Conservation (phyloP, 37 sponge, comb jelly and placozoan genomes). For the Aplysina aerophoba region DNA sequence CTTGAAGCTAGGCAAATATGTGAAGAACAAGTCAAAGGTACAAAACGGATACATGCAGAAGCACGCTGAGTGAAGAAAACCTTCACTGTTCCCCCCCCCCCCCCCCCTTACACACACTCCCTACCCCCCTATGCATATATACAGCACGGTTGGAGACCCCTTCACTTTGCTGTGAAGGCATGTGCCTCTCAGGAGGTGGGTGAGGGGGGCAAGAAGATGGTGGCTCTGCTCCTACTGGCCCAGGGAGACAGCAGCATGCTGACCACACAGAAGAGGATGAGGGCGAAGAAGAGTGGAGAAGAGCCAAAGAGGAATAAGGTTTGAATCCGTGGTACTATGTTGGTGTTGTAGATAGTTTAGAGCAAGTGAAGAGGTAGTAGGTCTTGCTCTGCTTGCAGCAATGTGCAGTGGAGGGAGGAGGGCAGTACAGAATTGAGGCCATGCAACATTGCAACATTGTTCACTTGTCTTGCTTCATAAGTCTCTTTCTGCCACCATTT, state of each 20-base stretch:
- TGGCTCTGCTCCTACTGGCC: conserved; percentile 11
- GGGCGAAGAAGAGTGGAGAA: not conserved
- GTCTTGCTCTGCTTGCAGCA: too few species aligned
- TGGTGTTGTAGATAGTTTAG: too few species aligned
- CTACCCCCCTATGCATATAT: not conserved
- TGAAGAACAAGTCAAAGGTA: conserved; percentile 14
- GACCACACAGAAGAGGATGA: not conserved
- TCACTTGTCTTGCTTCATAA: not conserved
- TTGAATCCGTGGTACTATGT: too few species aligned
- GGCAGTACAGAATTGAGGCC: too few species aligned
- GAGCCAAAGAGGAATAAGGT: not conserved
- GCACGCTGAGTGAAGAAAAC: too few species aligned
- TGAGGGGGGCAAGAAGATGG: conserved; percentile 2
- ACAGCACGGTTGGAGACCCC: conserved; percentile 22
- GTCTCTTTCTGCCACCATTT: not conserved
- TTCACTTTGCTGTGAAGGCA: conserved; percentile 3
- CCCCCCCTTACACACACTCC: not conserved
- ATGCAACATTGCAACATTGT: too few species aligned
- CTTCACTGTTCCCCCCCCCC: not conserved
- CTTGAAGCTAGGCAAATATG: not conserved
- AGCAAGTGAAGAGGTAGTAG: too few species aligned
- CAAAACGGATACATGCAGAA: not conserved
- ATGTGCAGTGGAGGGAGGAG: too few species aligned
- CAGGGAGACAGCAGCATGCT: not conserved
- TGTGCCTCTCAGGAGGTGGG: too few species aligned